Conservation (phyloP, 2,797 vertebrate species). For the Orientallactaga sibirica region DNA sequence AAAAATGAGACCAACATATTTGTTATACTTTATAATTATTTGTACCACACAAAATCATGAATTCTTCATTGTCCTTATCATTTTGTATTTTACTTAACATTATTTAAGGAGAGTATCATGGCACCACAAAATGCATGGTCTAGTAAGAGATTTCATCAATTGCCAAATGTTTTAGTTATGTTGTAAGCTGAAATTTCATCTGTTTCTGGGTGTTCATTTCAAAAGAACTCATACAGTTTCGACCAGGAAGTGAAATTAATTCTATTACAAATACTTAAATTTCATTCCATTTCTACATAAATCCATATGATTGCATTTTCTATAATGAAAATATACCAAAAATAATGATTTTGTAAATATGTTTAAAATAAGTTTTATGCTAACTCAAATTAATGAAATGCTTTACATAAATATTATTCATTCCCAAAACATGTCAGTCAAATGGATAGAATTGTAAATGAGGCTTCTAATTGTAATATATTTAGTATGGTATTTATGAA, state of each 20-base stretch:
- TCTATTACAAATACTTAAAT: neutral
- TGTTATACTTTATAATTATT: neutral
- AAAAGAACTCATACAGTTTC: neutral
- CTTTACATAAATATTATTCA: neutral
- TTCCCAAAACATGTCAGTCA: neutral
- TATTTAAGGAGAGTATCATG: neutral
- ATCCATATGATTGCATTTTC: neutral
- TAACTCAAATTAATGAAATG: constrained; percentile 8
- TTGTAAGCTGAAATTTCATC: constrained; percentile 4
- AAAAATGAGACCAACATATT: neutral
- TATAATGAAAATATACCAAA: neutral
- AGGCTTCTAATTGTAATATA: neutral
- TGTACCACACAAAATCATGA: neutral
- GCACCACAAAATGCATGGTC: neutral
- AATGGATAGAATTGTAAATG: neutral
- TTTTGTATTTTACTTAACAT: neutral
- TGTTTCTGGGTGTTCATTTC: neutral
- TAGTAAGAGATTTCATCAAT: neutral
- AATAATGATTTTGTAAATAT: neutral
- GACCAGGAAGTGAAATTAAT: neutral
- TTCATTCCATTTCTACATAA: neutral
- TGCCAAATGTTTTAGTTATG: neutral
- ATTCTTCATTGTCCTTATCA: neutral
- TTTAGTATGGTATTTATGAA: neutral
- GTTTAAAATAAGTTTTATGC: neutral